Conservation (phyloP, 2,888 invertebrate species). For the Adineta ricciae region DNA sequence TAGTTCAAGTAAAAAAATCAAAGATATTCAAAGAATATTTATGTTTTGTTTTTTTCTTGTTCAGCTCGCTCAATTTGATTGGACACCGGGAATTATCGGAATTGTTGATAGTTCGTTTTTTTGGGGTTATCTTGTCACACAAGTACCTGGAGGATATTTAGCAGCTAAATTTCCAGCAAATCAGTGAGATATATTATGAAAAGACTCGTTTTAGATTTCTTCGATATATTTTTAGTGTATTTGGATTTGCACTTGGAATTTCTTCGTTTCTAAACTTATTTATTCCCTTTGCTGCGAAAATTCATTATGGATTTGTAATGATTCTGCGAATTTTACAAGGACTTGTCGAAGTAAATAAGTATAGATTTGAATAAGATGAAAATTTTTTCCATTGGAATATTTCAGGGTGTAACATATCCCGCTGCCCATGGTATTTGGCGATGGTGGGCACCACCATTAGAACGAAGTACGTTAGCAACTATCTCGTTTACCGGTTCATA, state of each 20-base stretch:
- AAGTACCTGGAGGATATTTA: slow-evolving; percentile 92
- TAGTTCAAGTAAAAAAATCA: neutral
- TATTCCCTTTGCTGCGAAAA: slow-evolving; percentile 75
- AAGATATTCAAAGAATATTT: neutral
- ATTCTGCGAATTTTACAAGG: slow-evolving; percentile 83
- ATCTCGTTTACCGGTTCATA: slow-evolving; percentile 92
- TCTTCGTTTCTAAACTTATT: slow-evolving; percentile 85
- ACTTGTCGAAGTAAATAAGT: slow-evolving; percentile 59
- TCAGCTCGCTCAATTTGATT: slow-evolving; percentile 60
- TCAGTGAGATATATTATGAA: slow-evolving; percentile 42
- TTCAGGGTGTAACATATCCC: slow-evolving; percentile 92
- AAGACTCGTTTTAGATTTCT: neutral
- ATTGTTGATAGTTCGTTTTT: slow-evolving; percentile 93
- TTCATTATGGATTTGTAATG: slow-evolving; percentile 69
- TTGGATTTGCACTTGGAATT: slow-evolving; percentile 81
- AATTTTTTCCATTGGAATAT: neutral
- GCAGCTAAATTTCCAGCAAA: slow-evolving; percentile 94
- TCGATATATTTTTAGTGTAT: slow-evolving; percentile 57
- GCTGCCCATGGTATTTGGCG: slow-evolving; percentile 99
- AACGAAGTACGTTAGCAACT: slow-evolving; percentile 90
- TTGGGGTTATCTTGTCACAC: slow-evolving; percentile 92
- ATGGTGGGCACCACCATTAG: slow-evolving; percentile 96
- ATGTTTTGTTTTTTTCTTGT: neutral
- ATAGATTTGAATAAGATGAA: neutral
- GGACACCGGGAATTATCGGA: slow-evolving; percentile 62